Evolutionary conservation across 2,797 vertebrate genomes (phyloP), one percentile per base, ranked within the genome.

Genomic region (Knipowitschia caucasica): DNA sequence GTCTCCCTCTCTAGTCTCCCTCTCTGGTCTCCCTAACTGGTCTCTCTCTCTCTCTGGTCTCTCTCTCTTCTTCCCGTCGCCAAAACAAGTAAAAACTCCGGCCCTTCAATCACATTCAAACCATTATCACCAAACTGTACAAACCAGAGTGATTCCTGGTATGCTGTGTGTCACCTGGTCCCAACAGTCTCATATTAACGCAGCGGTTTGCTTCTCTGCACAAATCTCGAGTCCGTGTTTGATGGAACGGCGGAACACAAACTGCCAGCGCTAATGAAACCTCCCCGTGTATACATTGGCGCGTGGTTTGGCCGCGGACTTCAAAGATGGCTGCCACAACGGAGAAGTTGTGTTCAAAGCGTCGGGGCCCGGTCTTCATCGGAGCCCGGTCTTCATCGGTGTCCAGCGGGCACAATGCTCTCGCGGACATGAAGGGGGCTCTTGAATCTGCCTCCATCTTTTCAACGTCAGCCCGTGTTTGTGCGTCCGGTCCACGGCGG

Each of bases 381-480:
- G 69, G 83, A n/a, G 62, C 61, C 26, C 46, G 35, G 24, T 81
- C 77, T 85, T 94, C 89, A 94, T 89, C 86, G 69, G 83, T 85
- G 85, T 90, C 91, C 91, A 91, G 62, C 82, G 80, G 82, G 60
- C 71, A 75, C 75, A 75, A 76, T 75, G 42, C 66, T 11, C 70
- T 65, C 58, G 65, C 51, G 70, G 63, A 72, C 59, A 59, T 76
- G 14, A 62, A 43, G 53, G 67, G 78, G 69, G 72, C 43, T 38
- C 82, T 86, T 88, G 84, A 84, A 30, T 44, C 51, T 39, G 81
- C 79, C 66, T 84, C 84, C 81, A 53, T 86, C 85, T 82, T 88
- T 90, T 87, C 86, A 90, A 54, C 89, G 74, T 75, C 4, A 88
- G 84, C 87, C 89, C 86, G 88, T 91, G 91, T 91, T 91, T 91